Conservation (phyloP, 2,888 invertebrate genomes). For the Micoletzkya japonica region DNA sequence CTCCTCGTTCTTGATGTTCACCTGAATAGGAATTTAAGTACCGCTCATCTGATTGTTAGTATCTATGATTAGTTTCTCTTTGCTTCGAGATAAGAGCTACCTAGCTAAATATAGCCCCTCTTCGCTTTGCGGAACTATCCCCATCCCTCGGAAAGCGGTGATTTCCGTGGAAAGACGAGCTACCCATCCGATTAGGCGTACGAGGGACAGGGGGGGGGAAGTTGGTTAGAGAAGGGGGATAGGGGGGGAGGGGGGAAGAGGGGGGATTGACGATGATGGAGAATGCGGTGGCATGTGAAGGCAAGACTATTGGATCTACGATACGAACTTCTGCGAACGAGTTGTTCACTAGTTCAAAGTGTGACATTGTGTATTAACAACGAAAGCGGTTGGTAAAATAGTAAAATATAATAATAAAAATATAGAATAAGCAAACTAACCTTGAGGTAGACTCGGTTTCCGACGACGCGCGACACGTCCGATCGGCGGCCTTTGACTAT, state of each 20-base stretch:
- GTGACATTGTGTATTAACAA: slow-evolving; percentile 28
- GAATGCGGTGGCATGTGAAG: neutral
- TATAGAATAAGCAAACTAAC: slow-evolving; percentile 36
- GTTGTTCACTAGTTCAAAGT: neutral
- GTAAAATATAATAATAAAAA: slow-evolving; percentile 28
- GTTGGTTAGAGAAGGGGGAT: too few relatives aligned
- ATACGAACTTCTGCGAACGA: neutral
- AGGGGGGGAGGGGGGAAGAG: too few relatives aligned
- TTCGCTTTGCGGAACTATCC: too few relatives aligned
- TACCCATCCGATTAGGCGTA: too few relatives aligned
- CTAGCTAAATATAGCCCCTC: neutral
- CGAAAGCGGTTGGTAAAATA: too few relatives aligned
- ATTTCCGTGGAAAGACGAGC: too few relatives aligned
- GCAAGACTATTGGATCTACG: neutral
- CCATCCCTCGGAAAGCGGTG: too few relatives aligned
- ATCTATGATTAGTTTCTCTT: neutral
- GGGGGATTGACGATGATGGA: neutral
- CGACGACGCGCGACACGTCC: slow-evolving; percentile 54
- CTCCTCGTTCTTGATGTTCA: slow-evolving; percentile 47
- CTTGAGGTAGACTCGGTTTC: slow-evolving; percentile 60
- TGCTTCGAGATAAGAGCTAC: neutral
- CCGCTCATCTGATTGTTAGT: too few relatives aligned
- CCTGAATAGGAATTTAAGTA: slow-evolving; percentile 28
- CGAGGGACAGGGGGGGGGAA: too few relatives aligned
- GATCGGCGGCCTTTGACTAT: slow-evolving; percentile 59